phyloP scores from a whole-genome alignment of 2,113 vertebrate genomes.

The Sturnira hondurensis region DNA sequence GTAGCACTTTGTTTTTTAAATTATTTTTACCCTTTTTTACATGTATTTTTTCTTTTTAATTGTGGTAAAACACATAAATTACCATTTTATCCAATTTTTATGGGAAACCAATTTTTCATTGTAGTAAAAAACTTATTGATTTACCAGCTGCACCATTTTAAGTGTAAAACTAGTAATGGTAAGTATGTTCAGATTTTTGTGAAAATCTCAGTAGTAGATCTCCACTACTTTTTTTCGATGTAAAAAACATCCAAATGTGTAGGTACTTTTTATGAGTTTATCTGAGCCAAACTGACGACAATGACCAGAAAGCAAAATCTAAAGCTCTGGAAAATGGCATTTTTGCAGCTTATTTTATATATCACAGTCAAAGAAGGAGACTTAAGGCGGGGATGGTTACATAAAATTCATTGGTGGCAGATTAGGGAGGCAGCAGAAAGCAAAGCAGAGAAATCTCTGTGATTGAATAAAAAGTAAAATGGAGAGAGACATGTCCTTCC shows the following conservation, averaged over 20 bases:
- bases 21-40: not conserved
- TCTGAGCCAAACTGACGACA: not conserved
- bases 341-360: not conserved
- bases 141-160: not conserved
- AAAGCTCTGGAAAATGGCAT: not conserved
- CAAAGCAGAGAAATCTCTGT: not conserved
- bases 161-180: not conserved
- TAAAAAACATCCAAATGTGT: not conserved
- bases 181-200: not conserved
- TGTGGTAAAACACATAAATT: not conserved
- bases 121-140: not conserved
- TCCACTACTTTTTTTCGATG: not conserved
- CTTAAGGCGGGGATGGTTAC: not conserved
- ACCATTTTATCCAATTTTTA: not conserved
- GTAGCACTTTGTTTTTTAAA: not conserved
- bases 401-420: not conserved
- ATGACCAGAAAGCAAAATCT: not conserved
- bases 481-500: not conserved
- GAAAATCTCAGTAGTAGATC: not conserved
- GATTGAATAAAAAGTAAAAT: not conserved
- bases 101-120: not conserved
- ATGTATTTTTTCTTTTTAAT: not conserved
- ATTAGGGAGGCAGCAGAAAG: not conserved
- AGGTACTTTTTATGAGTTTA: not conserved
- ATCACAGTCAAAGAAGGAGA: not conserved